Base-by-base conservation (phyloP, 2,797 vertebrate genomes). In the Falco biarmicus region DNA sequence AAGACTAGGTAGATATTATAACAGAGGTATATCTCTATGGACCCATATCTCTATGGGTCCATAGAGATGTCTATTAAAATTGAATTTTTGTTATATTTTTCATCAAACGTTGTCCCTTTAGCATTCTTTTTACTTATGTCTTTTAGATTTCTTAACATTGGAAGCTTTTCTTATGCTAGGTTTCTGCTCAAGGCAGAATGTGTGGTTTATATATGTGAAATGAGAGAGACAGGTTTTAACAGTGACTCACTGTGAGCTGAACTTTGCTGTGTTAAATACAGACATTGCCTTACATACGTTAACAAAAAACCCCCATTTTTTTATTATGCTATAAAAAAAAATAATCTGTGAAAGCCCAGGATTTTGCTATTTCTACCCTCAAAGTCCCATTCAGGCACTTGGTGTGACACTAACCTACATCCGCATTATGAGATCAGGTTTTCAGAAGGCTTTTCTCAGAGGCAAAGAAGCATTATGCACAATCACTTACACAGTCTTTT, bases 391-490 rank as follows among this genome's bases (percentile, higher is more conserved):
- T 92, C 59, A 57, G 21, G 18, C 4, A 1, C 20, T 81, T 1
- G 3, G 5, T 5, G 3, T 41, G 57, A 71, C 22, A 15, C 34
- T 79, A 56, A 48, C 47, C 28, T 65, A 34, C 32, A 5, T 13
- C 64, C 45, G 14, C 75, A 53, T 78, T 56, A 26, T 53, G 34
- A 15, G 10, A 8, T 1, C 45, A 37, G 6, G 18, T 50, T 81
- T 66, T 68, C 17, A 45, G 57, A 41, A 77, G 53, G 19, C n/a
- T 88, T 87, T 80, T 74, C 64, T 47, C 60, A 65, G 39, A 73
- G 25, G 22, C 13, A 48, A 77, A 17, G 15, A 61, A 53, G n/a
- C 6, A 4, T 39, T 66, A 4, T 0, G 1, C 34, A 34, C 16
- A 15, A 1, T 43, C 24, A 81, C 21, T 71, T 29, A 45, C 43